A percentile compares a stretch with the other conserved stretches of the same genome.
These are phyloP conservation scores for Maniola hyperantus DNA, from an alignment of 2,888 invertebrate genomes.

Conservation along the genomic window DNA sequence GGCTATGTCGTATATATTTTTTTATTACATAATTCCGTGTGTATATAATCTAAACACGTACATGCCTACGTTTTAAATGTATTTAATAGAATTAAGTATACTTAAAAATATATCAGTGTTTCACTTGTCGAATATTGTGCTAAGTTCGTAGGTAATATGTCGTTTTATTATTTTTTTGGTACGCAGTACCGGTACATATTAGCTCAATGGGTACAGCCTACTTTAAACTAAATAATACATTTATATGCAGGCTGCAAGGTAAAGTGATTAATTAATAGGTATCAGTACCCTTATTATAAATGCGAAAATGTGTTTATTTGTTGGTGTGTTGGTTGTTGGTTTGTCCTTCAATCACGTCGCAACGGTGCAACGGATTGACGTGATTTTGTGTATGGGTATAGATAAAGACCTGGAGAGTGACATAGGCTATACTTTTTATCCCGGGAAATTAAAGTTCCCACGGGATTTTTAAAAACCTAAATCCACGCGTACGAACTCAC, in stretches of 20 bases:
- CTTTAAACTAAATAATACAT: neutral
- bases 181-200: no score
- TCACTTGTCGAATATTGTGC: neutral
- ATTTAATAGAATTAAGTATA: constrained; percentile 18
- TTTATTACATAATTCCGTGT: constrained; percentile 22
- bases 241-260: neutral
- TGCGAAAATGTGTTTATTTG: no score
- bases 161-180: neutral
- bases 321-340: no score
- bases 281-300: no score
- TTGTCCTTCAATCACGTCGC: no score
- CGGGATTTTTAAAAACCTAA: no score
- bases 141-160: neutral
- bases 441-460: no score
- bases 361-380: no score
- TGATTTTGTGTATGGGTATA: no score
- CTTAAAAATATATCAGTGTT: constrained; percentile 26
- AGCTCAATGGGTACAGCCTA: neutral
- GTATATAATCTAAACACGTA: constrained; percentile 25
- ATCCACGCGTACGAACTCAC: no score
- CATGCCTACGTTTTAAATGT: constrained; percentile 7
- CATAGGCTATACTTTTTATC: no score
- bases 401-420: no score
- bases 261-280: neutral
- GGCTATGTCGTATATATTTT: constrained; percentile 19